phyloP scores from a whole-genome alignment of 2,797 vertebrate genomes.

The Gastrophryne carolinensis region DNA sequence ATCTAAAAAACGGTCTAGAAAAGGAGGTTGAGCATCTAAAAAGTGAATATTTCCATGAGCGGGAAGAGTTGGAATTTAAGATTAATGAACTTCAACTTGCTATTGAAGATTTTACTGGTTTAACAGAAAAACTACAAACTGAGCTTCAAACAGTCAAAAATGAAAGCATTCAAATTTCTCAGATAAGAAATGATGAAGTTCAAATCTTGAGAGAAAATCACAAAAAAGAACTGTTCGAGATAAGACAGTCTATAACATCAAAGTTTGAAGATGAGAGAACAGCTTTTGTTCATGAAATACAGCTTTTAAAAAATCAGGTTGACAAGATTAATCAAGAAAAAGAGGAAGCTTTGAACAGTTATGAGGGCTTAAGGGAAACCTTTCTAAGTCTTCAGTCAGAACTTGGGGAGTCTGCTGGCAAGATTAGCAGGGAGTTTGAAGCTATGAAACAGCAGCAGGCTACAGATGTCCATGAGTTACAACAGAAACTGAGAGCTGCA shows the following conservation, averaged over 20 bases:
- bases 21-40: constrained; percentile 78
- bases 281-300: constrained; percentile 65
- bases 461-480: constrained; percentile 74
- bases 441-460: constrained; percentile 83
- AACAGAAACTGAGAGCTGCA: constrained; percentile 74
- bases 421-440: constrained; percentile 81
- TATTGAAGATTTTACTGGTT: constrained; percentile 74
- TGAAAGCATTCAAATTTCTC: constrained; percentile 47
- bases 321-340: constrained; percentile 76
- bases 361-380: constrained; percentile 76
- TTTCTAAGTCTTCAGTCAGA: constrained; percentile 80
- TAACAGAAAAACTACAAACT: constrained; percentile 70
- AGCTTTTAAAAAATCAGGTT: constrained; percentile 71
- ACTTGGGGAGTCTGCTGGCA: constrained; percentile 79
- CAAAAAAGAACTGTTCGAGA: constrained; percentile 65
- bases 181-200: constrained; percentile 63
- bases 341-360: constrained; percentile 75
- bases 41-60: constrained; percentile 87
- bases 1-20: constrained; percentile 88
- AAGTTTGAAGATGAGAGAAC: constrained; percentile 67
- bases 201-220: constrained; percentile 64
- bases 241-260: constrained; percentile 64
- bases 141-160: constrained; percentile 64
- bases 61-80: constrained; percentile 94
- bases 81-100: constrained; percentile 88